phyloP scores from a whole-genome alignment of 2,797 vertebrate species.

The Brotula barbata region DNA sequence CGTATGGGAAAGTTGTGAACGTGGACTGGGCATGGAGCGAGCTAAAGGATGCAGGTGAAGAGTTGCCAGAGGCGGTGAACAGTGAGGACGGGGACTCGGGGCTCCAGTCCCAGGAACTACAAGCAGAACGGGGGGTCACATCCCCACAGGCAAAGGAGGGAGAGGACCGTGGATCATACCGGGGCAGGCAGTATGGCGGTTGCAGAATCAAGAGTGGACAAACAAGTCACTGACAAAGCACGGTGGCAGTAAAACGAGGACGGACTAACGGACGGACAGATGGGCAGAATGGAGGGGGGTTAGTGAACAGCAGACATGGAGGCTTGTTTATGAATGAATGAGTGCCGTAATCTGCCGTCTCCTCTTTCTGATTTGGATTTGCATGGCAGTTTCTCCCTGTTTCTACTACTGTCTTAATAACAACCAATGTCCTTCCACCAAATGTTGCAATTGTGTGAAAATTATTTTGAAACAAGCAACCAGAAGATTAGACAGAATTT shows the following conservation, averaged over 20 bases:
- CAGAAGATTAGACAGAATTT: background rate
- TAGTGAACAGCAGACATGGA: constrained; percentile 55
- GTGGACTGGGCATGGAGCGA: constrained; percentile 80
- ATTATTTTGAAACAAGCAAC: background rate
- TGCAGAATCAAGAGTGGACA: constrained; percentile 64
- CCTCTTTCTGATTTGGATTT: constrained; percentile 19
- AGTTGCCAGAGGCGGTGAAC: constrained; percentile 77
- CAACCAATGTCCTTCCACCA: constrained; percentile 21
- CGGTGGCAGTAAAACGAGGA: constrained; percentile 52
- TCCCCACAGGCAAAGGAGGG: constrained; percentile 56
- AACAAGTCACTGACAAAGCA: constrained; percentile 62
- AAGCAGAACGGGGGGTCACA: constrained; percentile 64
- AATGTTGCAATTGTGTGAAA: no score
- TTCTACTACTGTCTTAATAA: constrained; percentile 49
- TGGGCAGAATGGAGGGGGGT: constrained; percentile 42
- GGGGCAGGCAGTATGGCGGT: constrained; percentile 59
- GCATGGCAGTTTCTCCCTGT: constrained; percentile 32
- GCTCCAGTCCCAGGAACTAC: constrained; percentile 80
- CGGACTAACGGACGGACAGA: constrained; percentile 49
- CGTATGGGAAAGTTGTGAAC: constrained; percentile 76
- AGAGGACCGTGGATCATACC: constrained; percentile 60
- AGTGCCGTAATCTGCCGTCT: constrained; percentile 28
- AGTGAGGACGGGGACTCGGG: constrained; percentile 76
- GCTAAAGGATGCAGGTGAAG: constrained; percentile 80
- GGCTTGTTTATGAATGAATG: constrained; percentile 27